Conservation (phyloP, 2,888 invertebrate species). For the Anarsia innoxiella region DNA sequence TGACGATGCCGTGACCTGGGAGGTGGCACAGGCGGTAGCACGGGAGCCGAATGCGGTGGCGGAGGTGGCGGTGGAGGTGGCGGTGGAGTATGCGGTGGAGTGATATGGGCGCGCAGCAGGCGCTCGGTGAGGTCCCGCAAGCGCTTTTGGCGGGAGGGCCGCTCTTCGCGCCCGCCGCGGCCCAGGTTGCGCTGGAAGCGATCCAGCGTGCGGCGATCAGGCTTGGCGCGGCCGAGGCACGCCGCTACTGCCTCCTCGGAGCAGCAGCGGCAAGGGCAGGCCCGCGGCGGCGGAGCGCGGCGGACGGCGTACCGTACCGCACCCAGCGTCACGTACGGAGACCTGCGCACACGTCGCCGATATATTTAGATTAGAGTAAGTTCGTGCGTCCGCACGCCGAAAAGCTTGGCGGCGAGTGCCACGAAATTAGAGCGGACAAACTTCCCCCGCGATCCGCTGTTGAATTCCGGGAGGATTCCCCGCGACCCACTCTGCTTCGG, state of each 20-base stretch:
- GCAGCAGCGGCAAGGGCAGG: conserved; percentile 74
- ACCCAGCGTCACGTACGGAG: conserved; percentile 79
- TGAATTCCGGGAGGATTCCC: conserved; percentile 70
- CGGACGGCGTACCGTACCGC: conserved; percentile 83
- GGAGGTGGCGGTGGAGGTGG: conserved; percentile 54
- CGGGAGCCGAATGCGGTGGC: conserved; percentile 70
- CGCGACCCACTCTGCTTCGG: conserved; percentile 57
- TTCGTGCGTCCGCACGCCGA: conserved; percentile 51
- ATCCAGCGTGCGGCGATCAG: conserved; percentile 83
- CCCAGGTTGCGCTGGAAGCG: conserved; percentile 87
- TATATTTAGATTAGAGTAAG: conserved; percentile 41
- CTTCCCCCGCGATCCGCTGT: conserved; percentile 56
- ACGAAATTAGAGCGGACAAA: conserved; percentile 63
- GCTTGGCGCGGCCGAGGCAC: conserved; percentile 69
- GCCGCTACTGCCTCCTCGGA: conserved; percentile 73
- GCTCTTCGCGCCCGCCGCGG: conserved; percentile 68
- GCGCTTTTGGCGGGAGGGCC: conserved; percentile 77
- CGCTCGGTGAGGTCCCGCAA: conserved; percentile 88
- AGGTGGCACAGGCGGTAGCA: conserved; percentile 73
- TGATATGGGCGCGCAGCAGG: conserved; percentile 74
- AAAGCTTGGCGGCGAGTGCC: conserved; percentile 64
- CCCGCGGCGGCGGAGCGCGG: conserved; percentile 77
- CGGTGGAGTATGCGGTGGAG: conserved; percentile 30
- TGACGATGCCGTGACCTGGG: conserved; percentile 69
- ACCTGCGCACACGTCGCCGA: conserved; percentile 55